Evolutionary conservation across 1,140 invertebrate species (phyloP), one percentile per base, ranked within the genome.

Genomic region (Cydia strobilella): DNA sequence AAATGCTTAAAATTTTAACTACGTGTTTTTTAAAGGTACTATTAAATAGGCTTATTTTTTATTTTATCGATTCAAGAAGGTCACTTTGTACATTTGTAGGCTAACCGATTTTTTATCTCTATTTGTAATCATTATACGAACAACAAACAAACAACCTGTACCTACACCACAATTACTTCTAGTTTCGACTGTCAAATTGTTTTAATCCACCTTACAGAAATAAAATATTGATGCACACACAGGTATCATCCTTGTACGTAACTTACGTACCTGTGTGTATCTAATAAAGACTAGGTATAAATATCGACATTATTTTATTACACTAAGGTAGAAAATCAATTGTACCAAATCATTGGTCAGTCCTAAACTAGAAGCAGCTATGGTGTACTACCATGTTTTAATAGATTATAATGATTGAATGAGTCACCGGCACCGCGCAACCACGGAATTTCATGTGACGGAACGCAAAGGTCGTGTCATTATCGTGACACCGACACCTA

Each of bases 401-500:
- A 69, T 69, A 39, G 65, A 18, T 12, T 13, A 20, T 35, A 69
- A 69, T 35, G 35, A 69, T n/a, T 39, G 65, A 39, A 69, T 69
- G 65, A 69, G 65, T 42, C 65, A 69, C 18, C 27, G 6, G 10
- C 54, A 23, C 54, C 18, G 54, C 54, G 54, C 54, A 18, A 18
- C 51, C 51, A 59, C 54, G 54, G 54, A 59, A 69, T n/a, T n/a
- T n/a, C n/a, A n/a, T 35, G 65, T 35, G 27, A 69, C 27, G 35
- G 65, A 69, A 69, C 42, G 65, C 65, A 35, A 69, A 69, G 65
- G 65, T 69, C 65, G 65, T 69, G 65, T 39, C 65, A 9, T 10
- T 31, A 69, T 69, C 65, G 65, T 69, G 65, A 69, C n/a, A 69
- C 65, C 51, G 65, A 69, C n/a, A 69, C 65, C 51, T 59, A 69